Evolutionary conservation across 2,888 invertebrate species (phyloP), one percentile per base, ranked within the genome.

Genomic region (Folsomia candida): DNA sequence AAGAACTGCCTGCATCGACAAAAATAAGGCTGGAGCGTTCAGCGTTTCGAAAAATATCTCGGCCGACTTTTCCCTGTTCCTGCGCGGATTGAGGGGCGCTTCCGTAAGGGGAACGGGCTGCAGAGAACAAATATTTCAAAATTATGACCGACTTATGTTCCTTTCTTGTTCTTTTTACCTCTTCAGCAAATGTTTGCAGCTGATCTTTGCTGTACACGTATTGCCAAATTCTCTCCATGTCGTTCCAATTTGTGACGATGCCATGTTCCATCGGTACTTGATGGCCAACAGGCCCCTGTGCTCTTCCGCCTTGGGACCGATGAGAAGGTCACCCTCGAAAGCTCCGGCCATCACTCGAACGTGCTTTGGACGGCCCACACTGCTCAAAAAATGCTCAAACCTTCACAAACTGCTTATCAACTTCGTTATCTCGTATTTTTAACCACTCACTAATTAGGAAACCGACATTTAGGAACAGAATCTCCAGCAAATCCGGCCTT

Each of bases 1-100:
- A 79, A 99, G 89, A 67, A 99, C 97, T 29, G 98, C 98, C 85
- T 99, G 99, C 94, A 99, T 97, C 47, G 98, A 98, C 54, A 99
- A 91, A 84, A 96, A 99, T 65, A 99, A 87, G 0, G 99, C 99
- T 67, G 99, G 99, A 28, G 97, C 99, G 83, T 98, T 98, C 84
- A 99, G 94, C 0, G 97, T 93, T 85, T 99, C 99, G 83, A 99
- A 99, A 85, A 99, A 96, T 81, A 99, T 94, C 85, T 99, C 99
- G 0, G 98, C 98, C 0, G 97, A 93, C 84, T 95, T 97, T 85
- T 99, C 99, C 61, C 98, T 87, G 84, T 99, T 99, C 80, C 92
- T 88, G 75, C 94, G 88, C 0, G 99, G 99, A 86, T 99, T 99
- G 63, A 99, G 86, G 0, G 99, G 99, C 0, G 99, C 99, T 85